Conservation (phyloP, 2,113 vertebrate species). For the Lepus europaeus region DNA sequence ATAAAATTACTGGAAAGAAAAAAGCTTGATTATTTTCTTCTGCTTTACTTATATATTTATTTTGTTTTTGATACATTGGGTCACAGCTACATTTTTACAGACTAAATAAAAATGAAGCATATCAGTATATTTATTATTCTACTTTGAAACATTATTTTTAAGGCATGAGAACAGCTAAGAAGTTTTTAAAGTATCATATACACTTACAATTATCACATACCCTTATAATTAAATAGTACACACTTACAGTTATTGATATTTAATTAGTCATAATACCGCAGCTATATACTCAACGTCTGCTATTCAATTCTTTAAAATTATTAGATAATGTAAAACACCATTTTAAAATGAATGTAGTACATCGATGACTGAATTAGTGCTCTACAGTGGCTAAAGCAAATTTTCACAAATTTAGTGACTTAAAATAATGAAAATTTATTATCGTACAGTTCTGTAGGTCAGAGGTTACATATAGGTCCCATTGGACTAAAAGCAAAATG, state of each 20-base stretch:
- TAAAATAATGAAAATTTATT: neutral
- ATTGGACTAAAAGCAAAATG: neutral
- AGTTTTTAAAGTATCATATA: neutral
- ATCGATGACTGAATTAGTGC: neutral
- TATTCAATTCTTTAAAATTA: slow-evolving; percentile 78
- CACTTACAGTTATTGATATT: slow-evolving; percentile 57
- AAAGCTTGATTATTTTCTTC: neutral
- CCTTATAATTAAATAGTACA: neutral
- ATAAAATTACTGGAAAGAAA: neutral
- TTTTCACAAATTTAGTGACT: neutral
- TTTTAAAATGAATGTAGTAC: slow-evolving; percentile 32
- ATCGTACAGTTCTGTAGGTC: slow-evolving; percentile 60
- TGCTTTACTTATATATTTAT: slow-evolving; percentile 7
- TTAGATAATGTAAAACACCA: slow-evolving; percentile 77
- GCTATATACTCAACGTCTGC: slow-evolving; percentile 53
- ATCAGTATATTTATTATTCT: neutral
- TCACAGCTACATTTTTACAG: neutral
- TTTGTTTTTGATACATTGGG: neutral
- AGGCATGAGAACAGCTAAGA: neutral
- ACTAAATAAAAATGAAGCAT: neutral
- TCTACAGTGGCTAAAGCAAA: neutral
- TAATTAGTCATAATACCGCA: slow-evolving; percentile 43
- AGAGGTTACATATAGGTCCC: slow-evolving; percentile 63
- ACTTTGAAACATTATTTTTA: slow-evolving; percentile 15
- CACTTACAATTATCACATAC: slow-evolving; percentile 51